A percentile compares a stretch with the other conserved stretches of the same genome.
Conservation (phyloP, 2,113 vertebrate genomes). For the Theristicus caerulescens region DNA sequence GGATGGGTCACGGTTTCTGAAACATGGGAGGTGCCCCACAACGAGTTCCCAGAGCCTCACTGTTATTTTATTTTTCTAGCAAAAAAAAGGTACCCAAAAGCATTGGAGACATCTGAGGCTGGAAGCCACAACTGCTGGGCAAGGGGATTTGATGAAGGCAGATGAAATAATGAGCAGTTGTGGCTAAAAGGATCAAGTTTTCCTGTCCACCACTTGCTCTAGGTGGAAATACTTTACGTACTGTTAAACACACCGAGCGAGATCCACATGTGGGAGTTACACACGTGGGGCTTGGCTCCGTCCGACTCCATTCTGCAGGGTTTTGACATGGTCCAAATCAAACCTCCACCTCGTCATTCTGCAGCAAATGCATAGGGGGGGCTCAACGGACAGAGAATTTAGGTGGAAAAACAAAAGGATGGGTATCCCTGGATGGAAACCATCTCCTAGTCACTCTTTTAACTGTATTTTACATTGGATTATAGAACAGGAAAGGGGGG, state of each 20-base stretch:
- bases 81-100: not conserved
- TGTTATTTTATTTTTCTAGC: not conserved
- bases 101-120: not conserved
- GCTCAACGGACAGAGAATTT: too few relatives aligned
- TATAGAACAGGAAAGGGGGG: too few relatives aligned
- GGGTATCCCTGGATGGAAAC: too few relatives aligned
- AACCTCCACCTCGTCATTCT: not conserved
- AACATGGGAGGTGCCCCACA: fast-evolving
- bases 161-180: not conserved
- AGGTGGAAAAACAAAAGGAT: too few relatives aligned
- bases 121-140: not conserved
- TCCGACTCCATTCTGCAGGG: fast-evolving
- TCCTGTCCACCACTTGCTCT: not conserved
- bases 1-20: not conserved
- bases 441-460: too few relatives aligned
- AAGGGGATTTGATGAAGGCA: not conserved
- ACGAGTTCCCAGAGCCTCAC: not conserved
- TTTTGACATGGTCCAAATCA: not conserved
- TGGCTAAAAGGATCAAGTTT: not conserved
- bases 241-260: fast-evolving
- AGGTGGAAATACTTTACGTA: not conserved
- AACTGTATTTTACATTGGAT: too few relatives aligned
- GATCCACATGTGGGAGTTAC: fast-evolving
- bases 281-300: not conserved
- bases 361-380: not conserved